These are phyloP conservation scores for Drosophila neotestacea DNA, from an alignment of 2,888 invertebrate species.

Conservation along the genomic window DNA sequence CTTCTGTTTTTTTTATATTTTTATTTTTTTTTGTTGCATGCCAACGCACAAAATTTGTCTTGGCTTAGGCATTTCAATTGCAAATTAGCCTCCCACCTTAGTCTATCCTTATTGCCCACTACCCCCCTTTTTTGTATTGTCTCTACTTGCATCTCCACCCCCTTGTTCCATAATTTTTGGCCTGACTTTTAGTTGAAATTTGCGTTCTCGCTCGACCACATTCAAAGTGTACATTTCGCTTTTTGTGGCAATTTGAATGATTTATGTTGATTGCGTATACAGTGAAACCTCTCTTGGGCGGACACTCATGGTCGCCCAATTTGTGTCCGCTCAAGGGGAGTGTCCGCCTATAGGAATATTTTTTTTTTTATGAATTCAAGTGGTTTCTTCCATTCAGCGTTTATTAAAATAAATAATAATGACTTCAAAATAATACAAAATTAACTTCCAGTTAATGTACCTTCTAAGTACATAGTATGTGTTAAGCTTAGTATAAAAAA, in stretches of 20 bases:
- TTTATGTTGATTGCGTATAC: constrained; percentile 80
- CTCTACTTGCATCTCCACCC: background rate
- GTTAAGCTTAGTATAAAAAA: no score
- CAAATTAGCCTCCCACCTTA: constrained; percentile 64
- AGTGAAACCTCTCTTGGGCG: no score
- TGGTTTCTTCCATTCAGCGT: no score
- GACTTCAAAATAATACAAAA: no score
- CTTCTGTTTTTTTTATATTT: background rate
- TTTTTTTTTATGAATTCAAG: no score
- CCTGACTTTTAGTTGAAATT: background rate
- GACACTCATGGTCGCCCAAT: no score
- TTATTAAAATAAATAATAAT: no score
- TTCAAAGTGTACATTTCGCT: constrained; percentile 63
- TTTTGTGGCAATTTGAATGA: constrained; percentile 76
- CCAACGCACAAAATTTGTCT: constrained; percentile 62
- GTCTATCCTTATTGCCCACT: background rate
- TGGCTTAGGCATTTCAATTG: constrained; percentile 74
- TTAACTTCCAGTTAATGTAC: no score
- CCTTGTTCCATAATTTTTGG: background rate
- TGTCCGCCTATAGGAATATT: no score
- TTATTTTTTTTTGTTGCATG: background rate
- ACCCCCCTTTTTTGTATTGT: no score
- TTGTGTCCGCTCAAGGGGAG: no score
- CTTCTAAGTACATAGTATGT: no score
- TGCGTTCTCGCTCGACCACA: constrained; percentile 34